Evolutionary conservation across 2,797 vertebrate species (phyloP).

Genomic region (Peromyscus nudipes): DNA sequence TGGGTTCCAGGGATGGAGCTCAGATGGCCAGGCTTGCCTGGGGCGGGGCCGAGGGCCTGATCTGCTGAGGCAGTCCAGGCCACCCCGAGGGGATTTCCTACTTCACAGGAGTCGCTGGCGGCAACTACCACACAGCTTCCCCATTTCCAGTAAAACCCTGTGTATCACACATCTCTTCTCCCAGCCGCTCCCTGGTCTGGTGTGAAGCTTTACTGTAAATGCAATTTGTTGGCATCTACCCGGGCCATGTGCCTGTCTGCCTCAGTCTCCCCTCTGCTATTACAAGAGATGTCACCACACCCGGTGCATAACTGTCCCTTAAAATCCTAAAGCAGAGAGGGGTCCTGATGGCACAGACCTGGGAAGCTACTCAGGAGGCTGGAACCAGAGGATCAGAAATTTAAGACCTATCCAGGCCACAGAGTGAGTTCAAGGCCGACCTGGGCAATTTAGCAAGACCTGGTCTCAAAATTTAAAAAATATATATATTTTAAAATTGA

Average conservation of each 20-base stretch:
- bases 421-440: neutral
- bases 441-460: neutral
- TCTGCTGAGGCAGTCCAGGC: neutral
- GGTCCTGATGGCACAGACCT: neutral
- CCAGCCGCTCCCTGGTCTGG: neutral
- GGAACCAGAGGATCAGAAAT: neutral
- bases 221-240: neutral
- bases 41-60: neutral
- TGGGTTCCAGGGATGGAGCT: neutral
- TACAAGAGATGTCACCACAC: neutral
- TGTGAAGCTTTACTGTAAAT: neutral
- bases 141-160: neutral
- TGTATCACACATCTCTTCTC: neutral
- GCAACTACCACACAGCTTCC: neutral
- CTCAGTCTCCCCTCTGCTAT: neutral
- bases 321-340: neutral
- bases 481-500: neutral
- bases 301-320: neutral
- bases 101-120: too few relatives aligned
- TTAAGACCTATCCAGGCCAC: neutral
- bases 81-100: fast-evolving
- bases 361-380: neutral
- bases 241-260: fast-evolving
- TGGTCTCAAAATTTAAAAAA: neutral
- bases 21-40: neutral